A percentile compares a stretch with the other conserved stretches of the same genome.
Evolutionary conservation across 2,888 invertebrate genomes (phyloP).

Genomic region (Caenorhabditis drosophilae): DNA sequence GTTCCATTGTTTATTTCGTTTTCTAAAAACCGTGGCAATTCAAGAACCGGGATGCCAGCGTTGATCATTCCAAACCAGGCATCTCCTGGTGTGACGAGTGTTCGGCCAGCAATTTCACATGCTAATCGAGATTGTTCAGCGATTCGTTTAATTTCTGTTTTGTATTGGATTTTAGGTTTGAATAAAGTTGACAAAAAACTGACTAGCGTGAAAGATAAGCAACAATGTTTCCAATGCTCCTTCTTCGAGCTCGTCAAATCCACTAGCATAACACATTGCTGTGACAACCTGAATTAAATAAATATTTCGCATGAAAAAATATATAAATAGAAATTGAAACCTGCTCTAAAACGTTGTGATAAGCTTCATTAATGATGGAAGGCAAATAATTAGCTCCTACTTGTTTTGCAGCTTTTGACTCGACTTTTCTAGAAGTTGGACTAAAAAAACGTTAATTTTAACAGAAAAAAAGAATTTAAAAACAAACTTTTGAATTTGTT

Average conservation of each 20-base stretch:
- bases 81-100: constrained; percentile 47
- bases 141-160: constrained; percentile 39
- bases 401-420: constrained; percentile 28
- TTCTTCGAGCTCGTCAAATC: constrained; percentile 34
- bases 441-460: not conserved
- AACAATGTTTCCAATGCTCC: constrained; percentile 30
- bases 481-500: not conserved
- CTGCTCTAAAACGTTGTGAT: constrained; percentile 35
- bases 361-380: constrained; percentile 33
- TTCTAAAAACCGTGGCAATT: constrained; percentile 36
- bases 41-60: constrained; percentile 43
- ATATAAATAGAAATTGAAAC: too few relatives aligned
- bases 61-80: constrained; percentile 48
- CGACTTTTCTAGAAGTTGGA: not conserved
- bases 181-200: not conserved
- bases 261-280: constrained; percentile 17
- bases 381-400: constrained; percentile 27
- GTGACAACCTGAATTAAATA: constrained; percentile 10
- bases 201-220: constrained; percentile 29
- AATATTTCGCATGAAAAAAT: not conserved
- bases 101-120: constrained; percentile 51
- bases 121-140: constrained; percentile 35
- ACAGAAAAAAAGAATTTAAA: not conserved
- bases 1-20: constrained; percentile 7
- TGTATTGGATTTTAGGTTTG: not conserved